These are phyloP conservation scores for Trichonephila inaurata DNA, from an alignment of 1,140 invertebrate species.

Conservation along the genomic window DNA sequence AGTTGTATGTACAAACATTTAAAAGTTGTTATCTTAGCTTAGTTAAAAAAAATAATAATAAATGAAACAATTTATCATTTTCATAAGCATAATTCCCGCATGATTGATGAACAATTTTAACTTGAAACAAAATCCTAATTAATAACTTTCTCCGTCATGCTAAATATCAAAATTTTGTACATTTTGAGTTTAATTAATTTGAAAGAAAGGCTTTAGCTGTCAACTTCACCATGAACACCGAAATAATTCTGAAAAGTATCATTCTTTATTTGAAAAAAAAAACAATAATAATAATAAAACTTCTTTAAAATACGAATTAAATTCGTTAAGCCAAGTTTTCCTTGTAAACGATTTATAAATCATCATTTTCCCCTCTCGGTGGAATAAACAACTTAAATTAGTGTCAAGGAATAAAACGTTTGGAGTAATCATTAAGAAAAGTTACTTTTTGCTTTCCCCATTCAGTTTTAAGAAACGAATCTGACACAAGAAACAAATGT, in stretches of 20 bases:
- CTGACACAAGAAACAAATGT: constrained; percentile 21
- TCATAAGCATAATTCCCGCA: background rate
- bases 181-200: constrained; percentile 33
- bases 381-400: constrained; percentile 11
- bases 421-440: constrained; percentile 34
- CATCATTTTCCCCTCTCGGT: background rate
- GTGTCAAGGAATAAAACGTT: constrained; percentile 29
- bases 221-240: background rate
- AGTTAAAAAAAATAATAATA: background rate
- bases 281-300: no score
- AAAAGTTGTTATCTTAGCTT: background rate
- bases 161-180: constrained; percentile 19
- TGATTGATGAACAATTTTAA: background rate
- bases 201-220: background rate
- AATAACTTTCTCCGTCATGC: background rate
- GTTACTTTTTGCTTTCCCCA: background rate
- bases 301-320: background rate
- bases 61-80: background rate
- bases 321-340: background rate
- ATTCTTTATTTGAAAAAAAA: background rate
- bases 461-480: background rate
- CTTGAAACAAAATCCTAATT: constrained; percentile 10
- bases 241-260: background rate
- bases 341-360: constrained; percentile 31
- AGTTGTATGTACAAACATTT: background rate